phyloP scores from a whole-genome alignment of 2,113 vertebrate genomes.

The Tetrax tetrax region DNA sequence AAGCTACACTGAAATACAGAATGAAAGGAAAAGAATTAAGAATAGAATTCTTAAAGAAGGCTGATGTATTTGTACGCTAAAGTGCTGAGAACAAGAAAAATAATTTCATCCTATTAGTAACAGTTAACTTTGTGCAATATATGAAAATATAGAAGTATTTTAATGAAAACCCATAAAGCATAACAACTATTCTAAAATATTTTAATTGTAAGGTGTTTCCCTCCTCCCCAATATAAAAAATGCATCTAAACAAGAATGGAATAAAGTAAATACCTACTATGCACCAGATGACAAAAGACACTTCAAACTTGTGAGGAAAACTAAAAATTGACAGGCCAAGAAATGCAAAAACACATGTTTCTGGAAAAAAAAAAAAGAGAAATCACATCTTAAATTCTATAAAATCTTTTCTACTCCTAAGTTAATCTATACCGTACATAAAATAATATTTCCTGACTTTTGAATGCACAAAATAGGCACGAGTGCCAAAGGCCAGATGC shows the following conservation, averaged over 20 bases:
- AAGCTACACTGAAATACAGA: background rate
- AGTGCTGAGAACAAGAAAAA: background rate
- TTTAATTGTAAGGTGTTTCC: background rate
- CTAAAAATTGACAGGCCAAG: conserved; percentile 98
- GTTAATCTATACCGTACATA: background rate
- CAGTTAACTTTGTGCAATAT: background rate
- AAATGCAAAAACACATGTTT: conserved; percentile 98
- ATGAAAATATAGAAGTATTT: background rate
- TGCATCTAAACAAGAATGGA: background rate
- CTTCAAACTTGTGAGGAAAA: conserved; percentile 98
- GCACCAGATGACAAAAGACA: conserved; percentile 99
- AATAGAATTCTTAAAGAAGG: background rate
- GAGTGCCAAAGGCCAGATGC: background rate
- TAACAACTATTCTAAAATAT: background rate
- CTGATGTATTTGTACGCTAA: background rate
- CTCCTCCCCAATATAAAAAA: background rate
- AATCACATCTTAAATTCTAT: background rate
- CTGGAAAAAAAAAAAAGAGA: conserved; percentile 77
- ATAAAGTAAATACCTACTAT: conserved; percentile 87
- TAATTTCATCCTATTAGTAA: background rate
- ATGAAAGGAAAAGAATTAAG: background rate
- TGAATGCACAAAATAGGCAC: background rate
- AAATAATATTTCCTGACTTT: background rate
- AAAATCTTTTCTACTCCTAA: background rate
- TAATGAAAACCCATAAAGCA: background rate